Evolutionary conservation across 2,113 vertebrate genomes (phyloP), one percentile per base, ranked within the genome.

Genomic region (Neogobius melanostomus): DNA sequence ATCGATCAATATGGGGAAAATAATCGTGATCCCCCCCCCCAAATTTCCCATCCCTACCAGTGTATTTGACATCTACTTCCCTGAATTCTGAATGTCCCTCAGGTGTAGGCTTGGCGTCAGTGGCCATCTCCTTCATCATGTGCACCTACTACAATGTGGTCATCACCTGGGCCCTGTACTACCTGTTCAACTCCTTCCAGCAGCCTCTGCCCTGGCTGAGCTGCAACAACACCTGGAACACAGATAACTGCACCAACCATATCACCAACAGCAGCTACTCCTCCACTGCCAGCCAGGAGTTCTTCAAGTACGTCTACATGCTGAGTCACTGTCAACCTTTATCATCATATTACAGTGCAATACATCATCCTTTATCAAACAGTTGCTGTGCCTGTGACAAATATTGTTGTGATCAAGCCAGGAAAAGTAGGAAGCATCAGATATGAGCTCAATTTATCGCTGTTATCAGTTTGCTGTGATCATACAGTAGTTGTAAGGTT

Each of bases 191-290:
- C 84, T 93, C 92, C 28, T 94, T 93, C 78, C 90, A 89, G 79
- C 72, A 68, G 0, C 82, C 88, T 0, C 85, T 94, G 11, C 92
- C 90, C 4, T 93, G 93, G 92, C 79, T 88, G 70, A 86, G 48
- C 82, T 93, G 92, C 80, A 93, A 93, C 84, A 92, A 93, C 84
- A 92, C 92, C 11, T 93, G 92, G 93, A 94, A 94, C 83, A 89
- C 78, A 0, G 52, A 60, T 0, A 92, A 92, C 87, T 94, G 92
- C 56, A 86, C 88, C 7, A 69, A 48, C 62, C 77, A 79, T 0
- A 72, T 75, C 57, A 91, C 81, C 68, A 90, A 85, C 84, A 89
- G 86, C 77, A 85, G 71, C 66, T 70, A 77, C 44, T 74, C 92
- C 15, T 88, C 89, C 81, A 92, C 91, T 0, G 86, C 92, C 11